Evolutionary conservation across 1,140 invertebrate genomes (phyloP).

Genomic region (Homalodisca vitripennis): DNA sequence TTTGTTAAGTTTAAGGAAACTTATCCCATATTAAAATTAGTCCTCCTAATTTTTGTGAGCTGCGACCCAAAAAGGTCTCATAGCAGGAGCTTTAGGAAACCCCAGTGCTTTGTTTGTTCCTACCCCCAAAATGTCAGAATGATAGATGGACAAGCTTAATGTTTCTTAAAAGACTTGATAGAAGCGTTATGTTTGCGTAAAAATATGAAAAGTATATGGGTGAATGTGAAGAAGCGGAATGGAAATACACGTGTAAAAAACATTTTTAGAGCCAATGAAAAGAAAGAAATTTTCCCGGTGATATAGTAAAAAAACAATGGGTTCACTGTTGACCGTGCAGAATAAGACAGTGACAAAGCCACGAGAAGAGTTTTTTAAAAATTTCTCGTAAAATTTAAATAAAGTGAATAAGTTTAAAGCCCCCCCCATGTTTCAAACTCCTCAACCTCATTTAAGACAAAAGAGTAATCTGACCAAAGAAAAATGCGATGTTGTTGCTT

Average conservation of each 20-base stretch:
- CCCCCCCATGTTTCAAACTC: constrained; percentile 4
- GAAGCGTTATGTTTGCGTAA: constrained; percentile 1
- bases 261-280: neutral
- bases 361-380: constrained; percentile 23
- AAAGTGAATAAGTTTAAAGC: constrained; percentile 20
- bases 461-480: no score
- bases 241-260: neutral
- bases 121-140: constrained; percentile 37
- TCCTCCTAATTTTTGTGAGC: constrained; percentile 35
- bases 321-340: no score
- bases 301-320: no score
- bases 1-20: constrained; percentile 24
- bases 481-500: no score
- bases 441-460: constrained; percentile 5
- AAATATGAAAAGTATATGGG: constrained; percentile 15
- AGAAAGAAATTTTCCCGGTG: neutral
- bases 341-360: constrained; percentile 12
- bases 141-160: constrained; percentile 24
- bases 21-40: constrained; percentile 36
- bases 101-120: constrained; percentile 39
- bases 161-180: constrained; percentile 28
- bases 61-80: constrained; percentile 39
- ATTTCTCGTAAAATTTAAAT: neutral
- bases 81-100: constrained; percentile 36
- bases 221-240: constrained; percentile 15